Evolutionary conservation across 2,797 vertebrate genomes (phyloP).

Genomic region (Acanthopagrus latus): DNA sequence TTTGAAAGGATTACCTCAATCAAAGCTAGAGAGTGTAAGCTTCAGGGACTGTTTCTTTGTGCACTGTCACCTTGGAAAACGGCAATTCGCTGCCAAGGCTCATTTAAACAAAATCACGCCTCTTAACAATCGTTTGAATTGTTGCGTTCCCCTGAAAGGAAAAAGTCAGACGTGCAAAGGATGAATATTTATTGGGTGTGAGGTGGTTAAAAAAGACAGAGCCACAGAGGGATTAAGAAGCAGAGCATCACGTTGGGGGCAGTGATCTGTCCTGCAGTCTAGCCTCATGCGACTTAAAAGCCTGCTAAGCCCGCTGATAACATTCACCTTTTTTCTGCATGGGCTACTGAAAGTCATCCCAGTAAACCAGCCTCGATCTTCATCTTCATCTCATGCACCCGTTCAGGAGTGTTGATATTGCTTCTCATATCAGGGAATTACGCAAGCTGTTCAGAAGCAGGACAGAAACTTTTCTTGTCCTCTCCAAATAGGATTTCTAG

Average conservation of each 20-base stretch:
- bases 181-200: constrained; percentile 23
- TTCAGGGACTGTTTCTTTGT: not conserved
- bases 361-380: constrained; percentile 2
- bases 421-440: constrained; percentile 8
- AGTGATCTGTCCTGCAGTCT: constrained; percentile 45
- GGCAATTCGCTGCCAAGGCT: not conserved
- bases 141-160: not conserved
- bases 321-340: constrained; percentile 28
- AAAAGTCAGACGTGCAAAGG: not conserved
- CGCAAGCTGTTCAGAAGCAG: constrained; percentile 38
- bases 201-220: constrained; percentile 24
- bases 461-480: constrained; percentile 20
- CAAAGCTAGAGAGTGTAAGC: not conserved
- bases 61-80: not conserved
- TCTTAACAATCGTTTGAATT: not conserved
- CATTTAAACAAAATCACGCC: not conserved
- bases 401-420: not conserved
- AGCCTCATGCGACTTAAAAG: constrained; percentile 48
- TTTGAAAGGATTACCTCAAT: not conserved
- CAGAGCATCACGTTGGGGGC: constrained; percentile 55
- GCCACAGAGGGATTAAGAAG: constrained; percentile 65
- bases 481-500: constrained; percentile 63
- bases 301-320: constrained; percentile 56
- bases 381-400: not conserved
- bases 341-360: constrained; percentile 13